Conservation (phyloP, 1,140 invertebrate genomes). For the Rhynchophorus ferrugineus region DNA sequence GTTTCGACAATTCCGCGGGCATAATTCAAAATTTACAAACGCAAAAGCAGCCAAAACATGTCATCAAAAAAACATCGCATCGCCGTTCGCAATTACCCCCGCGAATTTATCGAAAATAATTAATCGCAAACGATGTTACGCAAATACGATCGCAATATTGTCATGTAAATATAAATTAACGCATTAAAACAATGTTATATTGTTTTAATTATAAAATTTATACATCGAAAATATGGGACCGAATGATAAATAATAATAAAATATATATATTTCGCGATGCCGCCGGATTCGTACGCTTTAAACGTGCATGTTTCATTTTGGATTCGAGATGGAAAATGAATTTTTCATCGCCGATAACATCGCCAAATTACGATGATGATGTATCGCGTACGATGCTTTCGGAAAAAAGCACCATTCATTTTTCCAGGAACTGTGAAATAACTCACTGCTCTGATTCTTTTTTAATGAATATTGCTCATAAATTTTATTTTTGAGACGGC, state of each 20-base stretch:
- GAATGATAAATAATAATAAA: conserved; percentile 14
- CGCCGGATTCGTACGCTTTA: too few species aligned
- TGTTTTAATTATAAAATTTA: conserved; percentile 17
- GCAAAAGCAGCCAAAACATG: conserved; percentile 1
- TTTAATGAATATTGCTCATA: background rate
- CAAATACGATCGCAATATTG: conserved; percentile 9
- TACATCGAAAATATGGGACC: conserved; percentile 11
- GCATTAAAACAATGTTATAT: conserved; percentile 17
- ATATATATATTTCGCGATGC: conserved; percentile 11
- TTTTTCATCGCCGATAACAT: too few species aligned
- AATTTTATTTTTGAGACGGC: too few species aligned
- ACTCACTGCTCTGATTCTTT: background rate
- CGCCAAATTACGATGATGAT: too few species aligned
- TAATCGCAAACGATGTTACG: conserved; percentile 7
- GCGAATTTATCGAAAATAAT: conserved; percentile 13
- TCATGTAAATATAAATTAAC: conserved; percentile 18
- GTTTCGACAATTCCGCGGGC: too few species aligned
- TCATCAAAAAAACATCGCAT: conserved; percentile 4
- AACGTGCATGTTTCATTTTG: conserved; percentile 14
- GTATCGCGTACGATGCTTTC: too few species aligned
- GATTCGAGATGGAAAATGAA: too few species aligned
- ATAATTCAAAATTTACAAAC: background rate
- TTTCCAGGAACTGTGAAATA: too few species aligned
- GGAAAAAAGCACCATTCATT: too few species aligned
- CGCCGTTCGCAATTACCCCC: background rate